Evolutionary conservation across 2,888 invertebrate species (phyloP).

Genomic region (Teleogryllus oceanicus): DNA sequence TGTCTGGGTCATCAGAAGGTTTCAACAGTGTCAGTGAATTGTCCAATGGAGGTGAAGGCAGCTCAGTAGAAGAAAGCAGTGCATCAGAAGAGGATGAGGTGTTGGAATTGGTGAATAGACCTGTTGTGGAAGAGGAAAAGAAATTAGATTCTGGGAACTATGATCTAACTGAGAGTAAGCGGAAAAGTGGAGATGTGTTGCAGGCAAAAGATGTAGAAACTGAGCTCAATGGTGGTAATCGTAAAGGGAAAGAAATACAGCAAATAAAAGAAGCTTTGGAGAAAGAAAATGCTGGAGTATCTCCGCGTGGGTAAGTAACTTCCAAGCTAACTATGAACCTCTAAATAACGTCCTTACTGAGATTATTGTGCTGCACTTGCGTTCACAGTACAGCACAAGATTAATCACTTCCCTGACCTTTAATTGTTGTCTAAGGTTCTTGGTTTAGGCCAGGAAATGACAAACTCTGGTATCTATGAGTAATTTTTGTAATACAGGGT

Average conservation of each 20-base stretch:
- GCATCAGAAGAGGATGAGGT: conserved; percentile 37
- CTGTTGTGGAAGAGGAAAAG: conserved; percentile 50
- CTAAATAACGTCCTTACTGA: no score
- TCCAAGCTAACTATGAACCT: no score
- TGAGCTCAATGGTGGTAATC: conserved; percentile 47
- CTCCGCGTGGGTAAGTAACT: conserved; percentile 30
- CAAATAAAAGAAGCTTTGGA: conserved; percentile 49
- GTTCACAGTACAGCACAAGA: no score
- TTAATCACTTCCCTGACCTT: no score
- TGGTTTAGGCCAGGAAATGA: no score
- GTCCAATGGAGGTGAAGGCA: background rate
- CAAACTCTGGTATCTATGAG: no score
- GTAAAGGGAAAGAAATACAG: conserved; percentile 42
- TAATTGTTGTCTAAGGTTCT: no score
- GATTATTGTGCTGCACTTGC: no score
- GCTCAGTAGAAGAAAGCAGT: conserved; percentile 36
- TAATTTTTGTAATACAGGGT: no score
- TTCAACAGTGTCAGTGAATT: conserved; percentile 42
- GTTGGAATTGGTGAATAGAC: conserved; percentile 36
- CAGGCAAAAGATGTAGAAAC: conserved; percentile 46
- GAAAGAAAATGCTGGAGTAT: conserved; percentile 45
- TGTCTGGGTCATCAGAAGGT: conserved; percentile 39
- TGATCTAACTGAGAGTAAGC: conserved; percentile 47
- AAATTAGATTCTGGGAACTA: conserved; percentile 60
- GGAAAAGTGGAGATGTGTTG: conserved; percentile 42